Base-by-base conservation (phyloP, 2,797 vertebrate species). In the Tragopan temminckii region DNA sequence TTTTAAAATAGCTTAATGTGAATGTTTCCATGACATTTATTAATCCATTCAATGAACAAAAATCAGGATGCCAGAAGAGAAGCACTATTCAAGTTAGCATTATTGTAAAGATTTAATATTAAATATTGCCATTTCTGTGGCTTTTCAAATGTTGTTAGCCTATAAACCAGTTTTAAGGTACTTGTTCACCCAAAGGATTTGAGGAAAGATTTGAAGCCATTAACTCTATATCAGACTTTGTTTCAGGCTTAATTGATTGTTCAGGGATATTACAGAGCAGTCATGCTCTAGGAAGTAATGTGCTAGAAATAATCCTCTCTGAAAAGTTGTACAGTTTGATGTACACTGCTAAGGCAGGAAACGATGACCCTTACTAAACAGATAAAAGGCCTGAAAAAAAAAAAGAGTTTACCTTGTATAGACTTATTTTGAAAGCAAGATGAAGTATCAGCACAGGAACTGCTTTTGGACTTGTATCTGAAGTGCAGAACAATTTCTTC, bases 181-280 rank as follows among this genome's bases (percentile, higher is more conserved):
- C 21, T 82, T 87, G 29, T 89, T 94, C 40, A 5, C 35, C 90
- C 59, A 88, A 83, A 94, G 80, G 89, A 90, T 87, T 62, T 82
- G 52, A 91, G 29, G 52, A 24, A 92, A 91, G 45, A 88, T 89
- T 80, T 95, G 72, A 96, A 96, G 80, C 84, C 93, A 94, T 94
- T 93, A 93, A 94, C 57, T 80, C 33, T 46, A 11, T 80, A 86
- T 83, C 38, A n/a, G 59, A 94, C 94, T 95, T 97, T 93, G 76
- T 96, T 94, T 96, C 84, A 94, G 78, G 61, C 86, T 89, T 98
- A 98, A 98, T 97, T 98, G 97, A 98, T 98, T 97, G 94, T 96
- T 97, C 95, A 95, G 89, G 92, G 88, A 92, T 97, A 94, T 97
- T 93, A 87, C 55, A 93, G 93, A 89, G 50, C 63, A 81, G 91